Evolutionary conservation across 2,888 invertebrate species (phyloP).

Genomic region (Lathronympha strigana): DNA sequence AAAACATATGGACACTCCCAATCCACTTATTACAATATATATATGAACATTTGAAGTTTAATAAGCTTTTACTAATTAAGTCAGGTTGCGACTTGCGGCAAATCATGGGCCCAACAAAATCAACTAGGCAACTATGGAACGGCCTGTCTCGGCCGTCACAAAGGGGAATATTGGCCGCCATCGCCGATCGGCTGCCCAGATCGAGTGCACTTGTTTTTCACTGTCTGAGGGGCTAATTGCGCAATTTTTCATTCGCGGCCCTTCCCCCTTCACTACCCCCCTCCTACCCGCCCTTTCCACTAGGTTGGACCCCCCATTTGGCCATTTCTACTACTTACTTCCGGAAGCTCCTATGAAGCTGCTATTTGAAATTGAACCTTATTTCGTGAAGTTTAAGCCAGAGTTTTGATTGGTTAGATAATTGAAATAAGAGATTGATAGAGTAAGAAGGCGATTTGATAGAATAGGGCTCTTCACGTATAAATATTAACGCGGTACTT

Average conservation of each 20-base stretch:
- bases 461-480: conserved; percentile 36
- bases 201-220: conserved; percentile 83
- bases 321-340: conserved; percentile 41
- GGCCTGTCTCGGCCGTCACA: not conserved
- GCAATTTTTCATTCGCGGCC: conserved; percentile 79
- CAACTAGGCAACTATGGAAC: not conserved
- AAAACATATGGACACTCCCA: too few relatives aligned
- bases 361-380: not conserved
- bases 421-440: conserved; percentile 22
- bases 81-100: too few relatives aligned
- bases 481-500: conserved; percentile 42
- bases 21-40: too few relatives aligned
- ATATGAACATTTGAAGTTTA: too few relatives aligned
- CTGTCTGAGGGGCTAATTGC: conserved; percentile 82
- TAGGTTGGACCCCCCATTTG: conserved; percentile 50
- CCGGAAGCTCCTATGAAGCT: not conserved
- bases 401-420: not conserved
- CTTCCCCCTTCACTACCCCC: conserved; percentile 51
- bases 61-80: too few relatives aligned
- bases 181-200: conserved; percentile 59
- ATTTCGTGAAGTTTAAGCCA: conserved; percentile 42
- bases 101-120: not conserved
- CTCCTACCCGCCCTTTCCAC: conserved; percentile 46
- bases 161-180: conserved; percentile 4
- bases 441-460: conserved; percentile 31